Base-by-base conservation (phyloP, 2,888 invertebrate species). In the Protonemura montana region DNA sequence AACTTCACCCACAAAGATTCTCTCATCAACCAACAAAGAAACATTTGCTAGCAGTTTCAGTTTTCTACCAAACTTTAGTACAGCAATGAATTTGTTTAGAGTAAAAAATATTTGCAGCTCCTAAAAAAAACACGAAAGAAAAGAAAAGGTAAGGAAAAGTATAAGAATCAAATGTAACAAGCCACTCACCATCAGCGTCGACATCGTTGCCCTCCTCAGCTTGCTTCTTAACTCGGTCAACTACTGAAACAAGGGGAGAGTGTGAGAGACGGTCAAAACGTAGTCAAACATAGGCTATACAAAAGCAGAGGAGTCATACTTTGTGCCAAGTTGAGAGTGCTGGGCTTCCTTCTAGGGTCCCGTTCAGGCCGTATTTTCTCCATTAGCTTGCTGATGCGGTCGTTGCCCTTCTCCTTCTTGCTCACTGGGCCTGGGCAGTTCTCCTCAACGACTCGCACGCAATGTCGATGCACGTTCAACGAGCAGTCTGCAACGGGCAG, bases 401-500 rank as follows among this genome's bases (percentile, higher is more conserved):
- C 95, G 90, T 95, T 94, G 89, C 93, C 93, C 88, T 93, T 94
- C 88, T 94, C 95, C 83, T 89, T 89, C 88, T 93, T 93, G 89
- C 91, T 92, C 88, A 94, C 91, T 89, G 95, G 95, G 30, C 96
- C 94, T 28, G 96, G 95, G 91, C 98, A 98, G 89, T 93, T 94
- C 91, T 97, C 98, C 88, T 97, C 96, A 88, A 98, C 94, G 0
- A 93, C 92, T 89, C 94, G 94, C 82, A 96, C 95, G 92, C 98
- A 98, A 82, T 93, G 92, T 88, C 97, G 95, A 92, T 98, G 98
- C 89, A 98, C 95, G 90, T 96, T 96, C 89, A 97, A 93, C 90
- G 96, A 95, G 93, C 98, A 98, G 91, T 96, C 98, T 96, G 35
- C 10, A 10, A 35, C 35, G 35, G 35, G 35, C 35, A 35, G 35